Base-by-base conservation (phyloP, 2,113 vertebrate genomes). In the Amphilophus citrinellus region DNA sequence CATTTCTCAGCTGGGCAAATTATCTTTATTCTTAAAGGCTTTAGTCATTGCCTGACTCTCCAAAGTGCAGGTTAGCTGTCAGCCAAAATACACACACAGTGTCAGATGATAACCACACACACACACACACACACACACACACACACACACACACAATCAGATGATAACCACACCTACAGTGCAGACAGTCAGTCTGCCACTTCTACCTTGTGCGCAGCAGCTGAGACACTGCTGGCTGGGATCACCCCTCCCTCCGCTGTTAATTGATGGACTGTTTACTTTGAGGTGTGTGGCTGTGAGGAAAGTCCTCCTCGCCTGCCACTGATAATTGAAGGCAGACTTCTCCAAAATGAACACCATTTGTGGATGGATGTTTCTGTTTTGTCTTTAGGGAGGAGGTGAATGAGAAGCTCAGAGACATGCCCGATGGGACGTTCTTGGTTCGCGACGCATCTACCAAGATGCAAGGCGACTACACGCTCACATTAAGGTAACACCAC, bases 391-490 rank as follows among this genome's bases (percentile, higher is more conserved):
- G 98, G 96, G 98, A 99, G 92, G 98, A 99, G 91, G 98, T 99
- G 89, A 99, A 98, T 62, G 98, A 98, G 83, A 98, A 99, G 92
- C 95, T 99, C 89, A 95, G 98, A 92, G 98, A 99, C 93, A 98
- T 97, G 97, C 98, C 98, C 8, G 98, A 99, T 61, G 98, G 98
- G 80, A 99, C 98, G 4, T 99, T 99, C 91, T 95, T 99, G 94
- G 98, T 99, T 32, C 97, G 98, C 5, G 98, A 99, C 57, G 98
- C 98, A 22, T 99, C 98, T 32, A 98, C 97, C 77, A 99, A 98
- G 96, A 97, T 98, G 96, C 98, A 98, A 92, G 98, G 98, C 80
- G 97, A 99, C 94, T 99, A 99, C 93, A 99, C 98, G 3, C 95
- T 99, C 91, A 99, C 98, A 0, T 93, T 99, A 88, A 95, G 98